Evolutionary conservation across 2,888 invertebrate species (phyloP).

Genomic region (Lordiphosa andalusiaca): DNA sequence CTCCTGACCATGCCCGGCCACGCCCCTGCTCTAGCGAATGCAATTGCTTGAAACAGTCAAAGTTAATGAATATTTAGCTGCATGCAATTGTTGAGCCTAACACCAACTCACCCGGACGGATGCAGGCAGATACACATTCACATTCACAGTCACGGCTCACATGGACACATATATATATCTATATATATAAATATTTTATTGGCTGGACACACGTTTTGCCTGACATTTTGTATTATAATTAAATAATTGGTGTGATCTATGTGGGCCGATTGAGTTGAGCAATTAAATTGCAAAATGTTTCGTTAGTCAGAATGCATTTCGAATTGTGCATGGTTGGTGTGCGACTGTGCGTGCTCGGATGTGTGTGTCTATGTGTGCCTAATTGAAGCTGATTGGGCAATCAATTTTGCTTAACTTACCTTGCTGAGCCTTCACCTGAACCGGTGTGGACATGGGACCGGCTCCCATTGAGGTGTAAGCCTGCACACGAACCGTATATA

Average conservation of each 20-base stretch:
- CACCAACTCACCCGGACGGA: not conserved
- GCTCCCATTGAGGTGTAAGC: constrained; percentile 97
- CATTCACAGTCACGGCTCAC: constrained; percentile 9
- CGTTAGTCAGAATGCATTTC: constrained; percentile 32
- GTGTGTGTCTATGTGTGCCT: constrained; percentile 29
- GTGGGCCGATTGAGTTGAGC: constrained; percentile 35
- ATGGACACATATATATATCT: constrained; percentile 21
- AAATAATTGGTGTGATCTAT: constrained; percentile 62
- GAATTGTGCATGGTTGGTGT: constrained; percentile 11
- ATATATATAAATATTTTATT: constrained; percentile 40
- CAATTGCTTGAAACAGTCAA: constrained; percentile 44
- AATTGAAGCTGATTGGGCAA: constrained; percentile 47
- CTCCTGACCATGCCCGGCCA: not conserved
- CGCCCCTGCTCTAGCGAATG: constrained; percentile 23
- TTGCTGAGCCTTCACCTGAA: constrained; percentile 98
- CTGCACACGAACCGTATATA: constrained; percentile 96
- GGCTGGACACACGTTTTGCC: constrained; percentile 32
- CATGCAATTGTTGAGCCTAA: constrained; percentile 2
- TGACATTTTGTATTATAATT: constrained; percentile 54
- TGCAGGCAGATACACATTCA: constrained; percentile 11
- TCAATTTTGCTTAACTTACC: constrained; percentile 82
- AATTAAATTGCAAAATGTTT: constrained; percentile 47
- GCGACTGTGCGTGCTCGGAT: constrained; percentile 6
- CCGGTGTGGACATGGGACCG: constrained; percentile 96
- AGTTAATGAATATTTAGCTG: constrained; percentile 46